A percentile compares a stretch with the other conserved stretches of the same genome.
Evolutionary conservation across 1,140 invertebrate species (phyloP).

Genomic region (Temnothorax curvispinosus): DNA sequence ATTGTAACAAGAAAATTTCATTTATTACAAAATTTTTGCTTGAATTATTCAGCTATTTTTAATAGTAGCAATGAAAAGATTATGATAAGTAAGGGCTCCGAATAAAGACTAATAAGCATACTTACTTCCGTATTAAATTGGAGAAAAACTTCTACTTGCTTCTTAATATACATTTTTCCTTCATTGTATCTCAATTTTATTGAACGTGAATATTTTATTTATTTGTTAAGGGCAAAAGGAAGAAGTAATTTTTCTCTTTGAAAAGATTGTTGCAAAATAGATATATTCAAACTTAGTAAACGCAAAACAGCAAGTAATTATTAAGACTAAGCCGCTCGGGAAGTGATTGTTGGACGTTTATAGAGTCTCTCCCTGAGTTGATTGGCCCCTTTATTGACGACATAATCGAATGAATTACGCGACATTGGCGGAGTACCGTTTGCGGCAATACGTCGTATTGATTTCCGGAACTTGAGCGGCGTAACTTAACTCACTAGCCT

Average conservation of each 20-base stretch:
- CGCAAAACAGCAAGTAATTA: constrained; percentile 19
- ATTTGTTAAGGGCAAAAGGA: not conserved
- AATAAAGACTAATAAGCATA: not conserved
- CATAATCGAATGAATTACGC: constrained; percentile 55
- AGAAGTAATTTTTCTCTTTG: not conserved
- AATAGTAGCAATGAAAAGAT: not conserved
- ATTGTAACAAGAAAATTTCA: not conserved
- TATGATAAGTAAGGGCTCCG: not conserved
- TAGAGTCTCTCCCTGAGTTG: constrained; percentile 41
- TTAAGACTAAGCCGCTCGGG: constrained; percentile 34
- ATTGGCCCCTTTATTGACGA: constrained; percentile 49
- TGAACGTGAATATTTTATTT: not conserved
- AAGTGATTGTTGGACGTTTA: constrained; percentile 40
- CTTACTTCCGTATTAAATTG: not conserved
- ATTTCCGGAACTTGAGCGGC: constrained; percentile 48
- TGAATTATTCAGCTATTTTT: not conserved
- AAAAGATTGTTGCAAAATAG: not conserved
- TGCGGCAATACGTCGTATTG: constrained; percentile 46
- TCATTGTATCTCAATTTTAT: not conserved
- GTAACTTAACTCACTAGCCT: constrained; percentile 23
- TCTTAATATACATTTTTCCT: not conserved
- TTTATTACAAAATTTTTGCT: not conserved
- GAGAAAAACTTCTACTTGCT: not conserved
- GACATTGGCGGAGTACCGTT: constrained; percentile 26
- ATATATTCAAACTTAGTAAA: constrained; percentile 1